Percentiles rank a stretch among this genome's conserved stretches.
Evolutionary conservation across 2,888 invertebrate species (phyloP).

Genomic region (Plemyria rubiginata): DNA sequence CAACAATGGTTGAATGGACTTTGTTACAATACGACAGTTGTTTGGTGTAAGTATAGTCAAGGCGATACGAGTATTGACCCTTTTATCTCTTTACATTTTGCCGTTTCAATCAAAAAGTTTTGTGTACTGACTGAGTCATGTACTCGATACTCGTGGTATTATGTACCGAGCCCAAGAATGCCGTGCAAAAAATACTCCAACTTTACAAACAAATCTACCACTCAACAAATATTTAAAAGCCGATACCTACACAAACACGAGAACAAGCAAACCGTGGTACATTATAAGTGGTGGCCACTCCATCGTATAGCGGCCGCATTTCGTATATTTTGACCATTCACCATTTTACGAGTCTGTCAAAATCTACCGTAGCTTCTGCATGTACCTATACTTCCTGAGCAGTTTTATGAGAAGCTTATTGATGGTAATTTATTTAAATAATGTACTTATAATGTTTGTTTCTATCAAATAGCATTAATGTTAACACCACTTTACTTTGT

Average conservation of each 20-base stretch:
- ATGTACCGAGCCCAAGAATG: constrained; percentile 17
- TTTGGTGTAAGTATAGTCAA: constrained; percentile 13
- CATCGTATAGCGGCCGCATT: constrained; percentile 15
- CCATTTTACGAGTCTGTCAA: constrained; percentile 2
- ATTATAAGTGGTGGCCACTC: constrained; percentile 6
- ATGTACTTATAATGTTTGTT: constrained; percentile 47
- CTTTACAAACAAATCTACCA: constrained; percentile 29
- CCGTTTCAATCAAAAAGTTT: background rate
- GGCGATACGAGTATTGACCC: constrained; percentile 14
- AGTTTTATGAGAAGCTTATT: constrained; percentile 25
- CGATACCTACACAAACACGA: constrained; percentile 25
- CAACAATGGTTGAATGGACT: constrained; percentile 9
- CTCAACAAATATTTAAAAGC: constrained; percentile 34
- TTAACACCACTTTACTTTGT: constrained; percentile 50
- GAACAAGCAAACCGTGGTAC: constrained; percentile 15
- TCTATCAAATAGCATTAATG: constrained; percentile 48
- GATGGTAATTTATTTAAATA: constrained; percentile 46
- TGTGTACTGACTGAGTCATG: constrained; percentile 2
- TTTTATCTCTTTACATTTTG: background rate
- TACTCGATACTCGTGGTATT: background rate
- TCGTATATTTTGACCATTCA: constrained; percentile 3
- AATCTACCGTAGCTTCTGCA: constrained; percentile 10
- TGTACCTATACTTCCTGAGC: constrained; percentile 21
- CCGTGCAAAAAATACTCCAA: constrained; percentile 29
- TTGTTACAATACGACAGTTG: constrained; percentile 10